These are phyloP conservation scores for Camptogramma bilineatum DNA, from an alignment of 2,888 invertebrate genomes.

Conservation along the genomic window DNA sequence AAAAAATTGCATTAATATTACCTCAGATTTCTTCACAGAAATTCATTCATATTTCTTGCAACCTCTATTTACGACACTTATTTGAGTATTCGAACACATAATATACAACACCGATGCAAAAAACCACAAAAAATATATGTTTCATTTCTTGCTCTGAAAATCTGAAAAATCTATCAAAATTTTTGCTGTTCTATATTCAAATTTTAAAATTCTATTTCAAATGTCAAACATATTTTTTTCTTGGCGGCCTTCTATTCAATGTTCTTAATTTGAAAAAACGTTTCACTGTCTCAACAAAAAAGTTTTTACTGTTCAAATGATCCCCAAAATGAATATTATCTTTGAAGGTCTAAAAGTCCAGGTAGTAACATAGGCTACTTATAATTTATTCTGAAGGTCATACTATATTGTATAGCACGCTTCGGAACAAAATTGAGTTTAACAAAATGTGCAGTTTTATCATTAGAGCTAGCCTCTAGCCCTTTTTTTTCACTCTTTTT, in stretches of 20 bases:
- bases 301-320: slow-evolving; percentile 17
- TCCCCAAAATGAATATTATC: slow-evolving; percentile 10
- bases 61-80: slow-evolving; percentile 15
- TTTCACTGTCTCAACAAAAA: slow-evolving; percentile 18
- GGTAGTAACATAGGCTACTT: slow-evolving; percentile 8
- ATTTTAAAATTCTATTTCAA: neutral
- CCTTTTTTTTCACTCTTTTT: too few relatives aligned
- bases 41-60: neutral
- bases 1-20: neutral
- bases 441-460: too few relatives aligned
- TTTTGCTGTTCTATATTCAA: neutral
- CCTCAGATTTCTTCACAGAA: neutral
- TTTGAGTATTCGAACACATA: slow-evolving; percentile 20
- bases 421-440: neutral
- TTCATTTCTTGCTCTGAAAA: slow-evolving; percentile 14
- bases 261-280: slow-evolving; percentile 24
- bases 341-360: slow-evolving; percentile 10
- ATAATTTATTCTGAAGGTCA: slow-evolving; percentile 12
- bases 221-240: neutral
- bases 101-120: slow-evolving; percentile 27
- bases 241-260: neutral
- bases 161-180: neutral
- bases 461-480: too few relatives aligned
- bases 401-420: slow-evolving; percentile 1
- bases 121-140: slow-evolving; percentile 25